Percentiles rank a stretch among this genome's conserved stretches.
phyloP scores from a whole-genome alignment of 2,888 invertebrate genomes.

The Cryptus viduatorius region DNA sequence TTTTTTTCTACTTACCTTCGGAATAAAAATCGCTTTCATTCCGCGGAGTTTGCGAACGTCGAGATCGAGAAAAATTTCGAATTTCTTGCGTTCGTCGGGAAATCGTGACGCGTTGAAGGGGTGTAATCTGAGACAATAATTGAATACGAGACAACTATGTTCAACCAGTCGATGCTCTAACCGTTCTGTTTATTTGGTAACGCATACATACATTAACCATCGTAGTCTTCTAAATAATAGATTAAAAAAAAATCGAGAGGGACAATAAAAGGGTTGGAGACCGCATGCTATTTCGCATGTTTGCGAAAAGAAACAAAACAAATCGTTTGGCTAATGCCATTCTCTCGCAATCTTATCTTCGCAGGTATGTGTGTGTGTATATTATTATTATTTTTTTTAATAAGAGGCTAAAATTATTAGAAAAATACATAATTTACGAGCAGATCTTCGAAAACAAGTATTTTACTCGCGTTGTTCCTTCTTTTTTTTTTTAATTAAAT shows the following conservation, averaged over 20 bases:
- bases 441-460: slow-evolving; percentile 50
- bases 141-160: slow-evolving; percentile 36
- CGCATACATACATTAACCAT: slow-evolving; percentile 81
- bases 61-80: neutral
- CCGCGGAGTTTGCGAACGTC: no score
- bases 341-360: slow-evolving; percentile 9
- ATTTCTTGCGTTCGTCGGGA: neutral
- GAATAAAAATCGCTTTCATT: no score
- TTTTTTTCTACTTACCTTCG: neutral
- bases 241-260: slow-evolving; percentile 60
- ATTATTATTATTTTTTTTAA: slow-evolving; percentile 27
- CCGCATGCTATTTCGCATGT: slow-evolving; percentile 5
- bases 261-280: slow-evolving; percentile 42
- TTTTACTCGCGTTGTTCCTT: slow-evolving; percentile 67
- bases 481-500: neutral
- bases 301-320: neutral
- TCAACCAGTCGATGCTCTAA: slow-evolving; percentile 77
- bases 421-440: slow-evolving; percentile 82
- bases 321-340: neutral
- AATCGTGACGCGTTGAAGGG: neutral
- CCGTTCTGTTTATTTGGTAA: slow-evolving; percentile 83
- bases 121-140: slow-evolving; percentile 15
- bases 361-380: neutral
- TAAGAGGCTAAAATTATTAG: slow-evolving; percentile 81
- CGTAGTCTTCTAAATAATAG: slow-evolving; percentile 65